Evolutionary conservation across 2,888 invertebrate genomes (phyloP), one percentile per base, ranked within the genome.

Genomic region (Trissoscelio sp.): DNA sequence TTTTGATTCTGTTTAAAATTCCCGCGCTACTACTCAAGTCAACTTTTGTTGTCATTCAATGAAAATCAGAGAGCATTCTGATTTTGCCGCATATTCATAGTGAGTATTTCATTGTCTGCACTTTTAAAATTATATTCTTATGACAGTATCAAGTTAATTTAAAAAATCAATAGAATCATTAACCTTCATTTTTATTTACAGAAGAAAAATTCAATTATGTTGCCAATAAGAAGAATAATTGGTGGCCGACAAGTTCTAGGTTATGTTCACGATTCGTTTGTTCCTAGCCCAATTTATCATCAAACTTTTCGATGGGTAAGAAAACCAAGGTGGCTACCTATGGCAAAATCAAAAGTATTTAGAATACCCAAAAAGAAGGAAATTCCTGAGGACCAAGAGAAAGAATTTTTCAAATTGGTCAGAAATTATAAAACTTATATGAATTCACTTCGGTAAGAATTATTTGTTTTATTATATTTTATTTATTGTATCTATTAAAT

Each of bases 251-350:
- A 22, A 16, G n/a, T 53, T 18, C 42, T 75, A 67, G 74, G 80
- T 80, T 75, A 80, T 80, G 58, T 80, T 75, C 48, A 46, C 24
- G 44, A 64, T 22, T 28, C 46, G 2, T 70, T 75, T 44, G 22
- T 14, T 20, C 75, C 70, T 7, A 58, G 46, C 60, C 2, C 53
- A 53, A 58, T 70, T 31, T 44, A 39, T 48, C 79, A 83, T 39
- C 89, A 90, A 82, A 83, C 91, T 62, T 91, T 94, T 5, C 92
- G 95, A 85, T 94, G 93, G 93, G 91, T 92, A 92, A 93, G 96
- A 84, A 97, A 97, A 91, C 97, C 97, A 0, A 92, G 95, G 81
- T 96, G 96, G 96, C 72, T 96, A 53, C 96, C 96, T 1, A 94
- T 94, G 11, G 97, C 97, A 0, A 96, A 96, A 92, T 94, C 94